Base-by-base conservation (phyloP, 1,140 invertebrate genomes). In the Trichoplusia ni region DNA sequence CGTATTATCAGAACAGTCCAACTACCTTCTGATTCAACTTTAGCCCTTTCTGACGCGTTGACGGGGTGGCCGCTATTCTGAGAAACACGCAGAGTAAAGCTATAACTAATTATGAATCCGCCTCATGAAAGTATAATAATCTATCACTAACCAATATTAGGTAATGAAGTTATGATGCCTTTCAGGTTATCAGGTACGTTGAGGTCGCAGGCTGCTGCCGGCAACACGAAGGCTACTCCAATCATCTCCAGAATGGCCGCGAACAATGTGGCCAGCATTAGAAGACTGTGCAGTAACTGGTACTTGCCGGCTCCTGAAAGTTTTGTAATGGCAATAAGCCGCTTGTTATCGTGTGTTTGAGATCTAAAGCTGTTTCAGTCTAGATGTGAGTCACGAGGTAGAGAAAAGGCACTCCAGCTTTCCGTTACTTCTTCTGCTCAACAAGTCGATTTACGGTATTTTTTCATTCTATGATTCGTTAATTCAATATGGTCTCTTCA, bases 161-260 rank as follows among this genome's bases (percentile, higher is more conserved):
- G 84, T 29, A 86, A 69, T 5, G 81, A 85, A 6, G 80, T 78
- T 0, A 89, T 49, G 0, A 86, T 74, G 44, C 86, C 86, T 23
- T 70, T 77, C 19, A 89, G 38, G 16, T 63, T 64, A 31, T 85
- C 81, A 0, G 82, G 75, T 13, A 86, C 42, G 0, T 75, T 60
- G 1, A 89, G 75, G 44, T 89, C 84, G 35, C 86, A 89, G 1
- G 81, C 72, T 0, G 84, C 84, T 5, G 82, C 79, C 4, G 86
- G 86, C 4, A 89, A 33, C 0, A 89, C 56, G 53, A 84, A 89
- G 5, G 84, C 75, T 7, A 67, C 71, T 8, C 84, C 81, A n/a
- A 86, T 77, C 53, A 86, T 82, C 56, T 89, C 84, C 23, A 86
- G 31, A 33, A 89, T 61, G 0, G 81, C 64, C 1, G 84, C 44